Base-by-base conservation (phyloP, 2,113 vertebrate species). In the Cromileptes altivelis region DNA sequence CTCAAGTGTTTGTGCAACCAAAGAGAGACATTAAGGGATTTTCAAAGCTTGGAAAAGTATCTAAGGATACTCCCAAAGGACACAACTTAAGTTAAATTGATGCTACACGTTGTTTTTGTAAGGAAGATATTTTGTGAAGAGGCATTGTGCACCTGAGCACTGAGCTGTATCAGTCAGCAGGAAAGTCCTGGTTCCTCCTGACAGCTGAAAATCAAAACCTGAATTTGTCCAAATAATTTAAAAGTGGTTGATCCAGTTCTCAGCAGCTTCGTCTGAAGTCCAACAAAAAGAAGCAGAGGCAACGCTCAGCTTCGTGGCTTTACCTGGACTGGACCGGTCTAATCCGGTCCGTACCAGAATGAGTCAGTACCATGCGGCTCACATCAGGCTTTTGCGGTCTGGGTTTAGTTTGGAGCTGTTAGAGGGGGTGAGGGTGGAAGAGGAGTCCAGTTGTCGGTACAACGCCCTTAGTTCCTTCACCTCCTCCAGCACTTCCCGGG, bases 401-500 rank as follows among this genome's bases (percentile, higher is more conserved):
- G 93, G 95, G 18, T 85, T 94, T 40, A 91, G 95, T 79, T 91
- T 94, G 87, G 61, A 69, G 61, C 85, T 47, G 80, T 82, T 72
- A 7, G 86, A 68, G n/a, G 85, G 68, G 23, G 70, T 17, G 25
- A 72, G 18, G 9, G 75, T 9, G 3, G 60, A 37, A 9, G 52
- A 9, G 64, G 94, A 90, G 80, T 97, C 96, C 68, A 97, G 92
- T 79, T 97, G 96, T 62, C 78, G 92, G 93, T 96, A 97, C 62
- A 99, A 90, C 63, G 90, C 95, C 89, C 95, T 94, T 87, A 99
- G 94, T 90, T 97, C 97, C 63, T 91, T 94, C 78, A 99, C 96
- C 86, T 99, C 98, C 93, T 97, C 96, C 91, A 99, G 89, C 40
- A 99, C 97, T 55, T 96, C 92, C 64, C 91, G 95, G 4, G 98